Conservation (phyloP, 1,140 invertebrate genomes). For the Asobara japonica region DNA sequence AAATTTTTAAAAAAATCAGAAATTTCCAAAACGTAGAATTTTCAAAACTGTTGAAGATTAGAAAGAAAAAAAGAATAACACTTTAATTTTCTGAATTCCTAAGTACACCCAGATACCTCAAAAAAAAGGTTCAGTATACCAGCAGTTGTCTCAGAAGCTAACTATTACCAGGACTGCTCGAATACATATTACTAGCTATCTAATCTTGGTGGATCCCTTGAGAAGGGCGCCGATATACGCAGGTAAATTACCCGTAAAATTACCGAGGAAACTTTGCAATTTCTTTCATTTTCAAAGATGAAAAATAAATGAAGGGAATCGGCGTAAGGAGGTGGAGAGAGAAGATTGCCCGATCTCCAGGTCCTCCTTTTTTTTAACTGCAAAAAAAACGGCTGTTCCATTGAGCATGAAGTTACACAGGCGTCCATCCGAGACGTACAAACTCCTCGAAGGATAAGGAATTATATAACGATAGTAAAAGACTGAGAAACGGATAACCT, state of each 20-base stretch:
- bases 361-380: constrained; percentile 1
- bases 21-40: too few relatives aligned
- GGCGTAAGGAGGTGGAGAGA: constrained; percentile 15
- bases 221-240: constrained; percentile 8
- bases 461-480: too few relatives aligned
- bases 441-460: constrained; percentile 32
- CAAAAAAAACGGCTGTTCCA: constrained; percentile 28
- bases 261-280: constrained; percentile 42
- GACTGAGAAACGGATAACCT: too few relatives aligned
- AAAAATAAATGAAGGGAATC: constrained; percentile 27
- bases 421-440: constrained; percentile 32
- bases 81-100: too few relatives aligned
- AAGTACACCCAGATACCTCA: too few relatives aligned
- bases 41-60: too few relatives aligned
- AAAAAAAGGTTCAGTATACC: too few relatives aligned
- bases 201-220: constrained; percentile 31
- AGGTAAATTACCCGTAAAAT: constrained; percentile 44
- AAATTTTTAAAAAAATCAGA: too few relatives aligned
- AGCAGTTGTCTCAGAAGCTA: too few relatives aligned
- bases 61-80: too few relatives aligned
- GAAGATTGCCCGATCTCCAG: constrained; percentile 6
- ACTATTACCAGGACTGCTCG: background rate
- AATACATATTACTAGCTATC: background rate
- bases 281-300: constrained; percentile 33
- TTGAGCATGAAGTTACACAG: constrained; percentile 42